Conservation (phyloP, 1,140 invertebrate species). For the Danaus plexippus region DNA sequence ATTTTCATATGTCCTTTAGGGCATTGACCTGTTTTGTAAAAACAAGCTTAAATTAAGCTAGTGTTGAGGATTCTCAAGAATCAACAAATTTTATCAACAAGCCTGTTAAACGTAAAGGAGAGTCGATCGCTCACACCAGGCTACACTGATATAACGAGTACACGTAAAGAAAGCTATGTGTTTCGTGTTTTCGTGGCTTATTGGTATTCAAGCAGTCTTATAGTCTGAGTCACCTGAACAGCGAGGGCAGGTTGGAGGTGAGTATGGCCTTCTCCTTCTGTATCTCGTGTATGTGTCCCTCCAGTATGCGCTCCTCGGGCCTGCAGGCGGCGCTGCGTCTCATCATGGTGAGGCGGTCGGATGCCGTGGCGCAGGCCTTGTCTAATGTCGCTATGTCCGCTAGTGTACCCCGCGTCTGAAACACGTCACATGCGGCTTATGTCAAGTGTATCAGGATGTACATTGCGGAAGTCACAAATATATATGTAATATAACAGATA, state of each 20-base stretch:
- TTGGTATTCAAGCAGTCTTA: too few relatives aligned
- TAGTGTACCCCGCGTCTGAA: slow-evolving; percentile 82
- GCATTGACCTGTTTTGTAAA: too few relatives aligned
- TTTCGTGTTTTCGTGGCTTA: too few relatives aligned
- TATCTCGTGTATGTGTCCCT: slow-evolving; percentile 81
- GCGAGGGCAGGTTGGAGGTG: slow-evolving; percentile 83
- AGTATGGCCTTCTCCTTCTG: slow-evolving; percentile 87
- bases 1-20: neutral
- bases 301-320: slow-evolving; percentile 77
- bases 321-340: slow-evolving; percentile 50
- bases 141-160: too few relatives aligned
- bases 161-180: too few relatives aligned
- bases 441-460: neutral
- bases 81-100: too few relatives aligned
- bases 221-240: slow-evolving; percentile 58
- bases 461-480: too few relatives aligned
- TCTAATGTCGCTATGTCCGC: slow-evolving; percentile 92
- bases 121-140: too few relatives aligned
- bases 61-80: too few relatives aligned
- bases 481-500: too few relatives aligned
- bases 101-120: too few relatives aligned
- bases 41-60: too few relatives aligned
- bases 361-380: slow-evolving; percentile 83
- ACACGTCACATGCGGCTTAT: neutral
- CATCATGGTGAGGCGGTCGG: slow-evolving; percentile 80